phyloP scores from a whole-genome alignment of 2,888 invertebrate genomes.

The Sarcophaga subvicina region DNA sequence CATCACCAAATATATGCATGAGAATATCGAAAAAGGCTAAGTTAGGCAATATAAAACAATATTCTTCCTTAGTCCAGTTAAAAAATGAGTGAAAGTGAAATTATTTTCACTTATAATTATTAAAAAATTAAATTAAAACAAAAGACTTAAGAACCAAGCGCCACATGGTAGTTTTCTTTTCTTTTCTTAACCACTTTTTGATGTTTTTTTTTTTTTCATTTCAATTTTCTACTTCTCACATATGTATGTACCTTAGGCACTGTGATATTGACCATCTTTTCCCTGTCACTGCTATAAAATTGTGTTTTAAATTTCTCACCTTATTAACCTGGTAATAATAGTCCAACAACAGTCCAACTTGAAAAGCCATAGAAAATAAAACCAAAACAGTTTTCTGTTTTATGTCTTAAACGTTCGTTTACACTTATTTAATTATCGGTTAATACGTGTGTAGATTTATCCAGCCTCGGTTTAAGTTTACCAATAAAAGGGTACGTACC shows the following conservation, averaged over 20 bases:
- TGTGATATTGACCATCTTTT: neutral
- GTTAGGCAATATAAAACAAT: no score
- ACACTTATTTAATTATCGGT: conserved; percentile 42
- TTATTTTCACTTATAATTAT: neutral
- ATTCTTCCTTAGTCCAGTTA: neutral
- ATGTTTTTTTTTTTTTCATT: neutral
- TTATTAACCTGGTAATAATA: conserved; percentile 39
- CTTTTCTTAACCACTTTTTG: neutral
- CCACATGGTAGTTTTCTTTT: neutral
- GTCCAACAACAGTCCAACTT: no score
- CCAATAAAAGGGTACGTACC: conserved; percentile 30
- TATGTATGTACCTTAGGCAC: no score
- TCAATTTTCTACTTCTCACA: neutral
- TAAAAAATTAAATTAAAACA: neutral
- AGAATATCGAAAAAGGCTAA: no score
- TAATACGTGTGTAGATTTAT: conserved; percentile 28
- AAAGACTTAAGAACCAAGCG: conserved; percentile 15
- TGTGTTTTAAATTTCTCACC: conserved; percentile 57
- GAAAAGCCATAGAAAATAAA: conserved; percentile 36
- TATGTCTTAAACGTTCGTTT: conserved; percentile 14
- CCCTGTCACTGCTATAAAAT: conserved; percentile 40
- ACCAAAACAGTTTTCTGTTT: neutral
- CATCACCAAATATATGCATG: no score
- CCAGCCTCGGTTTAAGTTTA: conserved; percentile 47
- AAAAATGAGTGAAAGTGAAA: neutral